Evolutionary conservation across 1,140 invertebrate species (phyloP), one percentile per base, ranked within the genome.

Genomic region (Odontomachus brunneus): DNA sequence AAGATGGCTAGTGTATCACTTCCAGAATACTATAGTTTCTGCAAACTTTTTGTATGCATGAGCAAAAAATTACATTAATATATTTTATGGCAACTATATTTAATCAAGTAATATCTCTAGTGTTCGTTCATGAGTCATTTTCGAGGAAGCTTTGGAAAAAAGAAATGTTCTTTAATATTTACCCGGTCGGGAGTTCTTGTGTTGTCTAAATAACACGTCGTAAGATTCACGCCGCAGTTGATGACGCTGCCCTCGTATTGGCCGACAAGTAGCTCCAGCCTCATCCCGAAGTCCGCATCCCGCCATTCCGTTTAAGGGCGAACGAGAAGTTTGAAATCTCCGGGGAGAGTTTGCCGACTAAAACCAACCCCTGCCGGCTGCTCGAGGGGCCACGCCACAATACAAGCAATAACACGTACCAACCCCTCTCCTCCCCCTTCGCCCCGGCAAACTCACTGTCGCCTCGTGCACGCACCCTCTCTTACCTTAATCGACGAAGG

Each of bases 321-420:
- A 81, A 85, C 81, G 66, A 84, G 88, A 88, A 86, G 82, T 82
- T 84, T 49, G 33, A 85, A 89, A 89, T 90, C 90, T 86, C 87
- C 82, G 85, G 88, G 88, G 87, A 89, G 86, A 89, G 83, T 87
- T 89, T 82, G 86, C 72, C 88, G 86, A 87, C 82, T 91, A 91
- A 92, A 92, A 92, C 63, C 90, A 88, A 90, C 89, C 91, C 91
- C 89, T 88, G 67, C 73, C 63, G 75, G 71, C 84, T 83, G 82
- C 88, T 86, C 80, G 87, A 92, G 90, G 91, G 92, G 88, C 72
- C 72, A 74, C 55, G 84, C 89, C 92, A 93, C 92, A 93, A 93
- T 93, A 93, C 91, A 92, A 92, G 91, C 92, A 93, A 93, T 93
- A 93, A 92, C 90, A 91, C 87, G 90, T 91, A 88, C 90, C 86